phyloP scores from a whole-genome alignment of 2,797 vertebrate genomes.

The Dermochelys coriacea region DNA sequence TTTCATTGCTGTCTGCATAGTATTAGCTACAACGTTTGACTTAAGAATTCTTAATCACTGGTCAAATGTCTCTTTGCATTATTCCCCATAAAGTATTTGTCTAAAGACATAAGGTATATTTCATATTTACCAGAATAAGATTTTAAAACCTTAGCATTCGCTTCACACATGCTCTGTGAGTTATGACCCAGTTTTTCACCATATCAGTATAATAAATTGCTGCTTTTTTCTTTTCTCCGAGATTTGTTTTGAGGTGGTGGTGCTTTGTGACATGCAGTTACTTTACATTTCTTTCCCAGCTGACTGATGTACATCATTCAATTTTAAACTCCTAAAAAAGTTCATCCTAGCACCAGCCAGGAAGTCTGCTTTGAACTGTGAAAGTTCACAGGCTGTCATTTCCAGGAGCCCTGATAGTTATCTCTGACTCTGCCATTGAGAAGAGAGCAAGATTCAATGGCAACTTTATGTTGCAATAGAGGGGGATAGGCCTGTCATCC shows the following conservation, averaged over 20 bases:
- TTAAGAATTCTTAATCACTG: neutral
- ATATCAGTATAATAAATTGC: neutral
- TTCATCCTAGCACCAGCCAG: neutral
- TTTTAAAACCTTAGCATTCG: neutral
- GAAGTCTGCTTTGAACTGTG: neutral
- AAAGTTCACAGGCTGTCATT: neutral
- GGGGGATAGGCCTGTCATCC: neutral
- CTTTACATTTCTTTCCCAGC: neutral
- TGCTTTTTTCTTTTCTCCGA: neutral
- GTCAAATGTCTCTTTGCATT: neutral
- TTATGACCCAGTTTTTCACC: neutral
- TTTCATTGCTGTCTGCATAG: neutral
- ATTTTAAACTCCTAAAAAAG: neutral
- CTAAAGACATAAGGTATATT: neutral
- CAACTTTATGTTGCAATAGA: neutral
- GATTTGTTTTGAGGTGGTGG: neutral
- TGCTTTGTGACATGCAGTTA: neutral
- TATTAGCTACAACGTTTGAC: neutral
- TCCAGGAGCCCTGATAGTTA: neutral
- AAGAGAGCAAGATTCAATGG: slow-evolving; percentile 1
- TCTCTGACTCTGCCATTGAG: neutral
- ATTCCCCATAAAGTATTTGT: neutral
- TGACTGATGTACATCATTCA: neutral
- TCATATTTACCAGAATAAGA: neutral
- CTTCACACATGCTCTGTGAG: neutral